A percentile compares a stretch with the other conserved stretches of the same genome.
These are phyloP conservation scores for Drosophila barbarae DNA, from an alignment of 2,888 invertebrate genomes.

Conservation along the genomic window DNA sequence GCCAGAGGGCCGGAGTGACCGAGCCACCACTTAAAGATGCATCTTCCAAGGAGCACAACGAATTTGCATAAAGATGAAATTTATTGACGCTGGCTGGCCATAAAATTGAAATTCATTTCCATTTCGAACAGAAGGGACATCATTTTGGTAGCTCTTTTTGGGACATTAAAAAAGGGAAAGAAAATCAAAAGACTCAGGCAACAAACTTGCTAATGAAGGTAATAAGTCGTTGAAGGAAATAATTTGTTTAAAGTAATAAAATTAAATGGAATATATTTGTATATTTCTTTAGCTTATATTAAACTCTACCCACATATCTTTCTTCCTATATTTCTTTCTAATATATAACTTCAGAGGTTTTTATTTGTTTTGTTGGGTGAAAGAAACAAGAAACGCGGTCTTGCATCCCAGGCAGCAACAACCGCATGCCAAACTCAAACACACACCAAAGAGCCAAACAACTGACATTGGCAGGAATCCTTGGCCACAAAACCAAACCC, in stretches of 20 bases:
- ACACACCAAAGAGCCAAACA: conserved; percentile 10
- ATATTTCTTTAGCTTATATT: no score
- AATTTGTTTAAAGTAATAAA: no score
- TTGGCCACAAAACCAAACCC: conserved; percentile 30
- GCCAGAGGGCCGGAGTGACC: conserved; percentile 39
- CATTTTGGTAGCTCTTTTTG: conserved; percentile 7
- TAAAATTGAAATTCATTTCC: conserved; percentile 71
- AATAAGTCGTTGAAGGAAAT: not conserved
- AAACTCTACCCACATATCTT: no score
- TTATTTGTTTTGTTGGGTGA: conserved; percentile 7
- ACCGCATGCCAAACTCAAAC: conserved; percentile 57
- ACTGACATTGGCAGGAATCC: conserved; percentile 56
- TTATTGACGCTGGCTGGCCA: conserved; percentile 71
- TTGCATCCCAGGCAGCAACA: conserved; percentile 10
- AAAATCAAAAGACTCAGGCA: conserved; percentile 63
- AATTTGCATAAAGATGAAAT: conserved; percentile 75
- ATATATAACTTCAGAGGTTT: conserved; percentile 18
- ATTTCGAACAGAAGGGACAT: conserved; percentile 35
- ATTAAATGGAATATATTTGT: no score
- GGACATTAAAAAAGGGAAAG: not conserved
- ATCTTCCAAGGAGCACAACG: conserved; percentile 15
- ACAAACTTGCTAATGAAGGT: conserved; percentile 57
- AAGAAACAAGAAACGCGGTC: conserved; percentile 36
- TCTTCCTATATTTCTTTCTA: not conserved
- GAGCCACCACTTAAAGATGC: conserved; percentile 38